phyloP scores from a whole-genome alignment of 37 sponge, comb jelly and placozoan species.

The Beroe forskalii region DNA sequence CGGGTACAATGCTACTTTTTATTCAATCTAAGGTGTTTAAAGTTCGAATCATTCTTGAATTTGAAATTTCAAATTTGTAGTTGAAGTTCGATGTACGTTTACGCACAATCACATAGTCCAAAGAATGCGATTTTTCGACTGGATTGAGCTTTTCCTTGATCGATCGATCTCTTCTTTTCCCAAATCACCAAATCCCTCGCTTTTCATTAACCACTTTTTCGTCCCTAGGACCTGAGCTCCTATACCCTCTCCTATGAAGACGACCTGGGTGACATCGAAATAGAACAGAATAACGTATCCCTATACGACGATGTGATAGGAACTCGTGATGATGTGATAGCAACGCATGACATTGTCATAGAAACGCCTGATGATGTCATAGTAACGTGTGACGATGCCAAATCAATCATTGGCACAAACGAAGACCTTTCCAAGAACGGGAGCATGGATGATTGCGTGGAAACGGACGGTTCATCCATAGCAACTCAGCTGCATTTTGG shows the following conservation, averaged over 20 bases:
- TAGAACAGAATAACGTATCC: not conserved
- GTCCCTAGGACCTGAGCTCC: slow-evolving; percentile 18
- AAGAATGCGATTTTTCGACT: no score
- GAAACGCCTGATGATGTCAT: not conserved
- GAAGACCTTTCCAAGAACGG: not conserved
- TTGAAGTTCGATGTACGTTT: no score
- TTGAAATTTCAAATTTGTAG: no score
- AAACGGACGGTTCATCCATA: slow-evolving; percentile 8
- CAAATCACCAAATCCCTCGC: no score
- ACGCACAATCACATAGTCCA: no score
- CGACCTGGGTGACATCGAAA: slow-evolving; percentile 1
- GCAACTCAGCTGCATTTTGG: slow-evolving; percentile 30
- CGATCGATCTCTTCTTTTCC: no score
- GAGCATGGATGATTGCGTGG: not conserved
- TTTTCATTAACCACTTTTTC: not conserved
- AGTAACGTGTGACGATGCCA: not conserved
- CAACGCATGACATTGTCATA: not conserved
- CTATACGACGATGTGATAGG: slow-evolving; percentile 34
- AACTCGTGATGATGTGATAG: not conserved
- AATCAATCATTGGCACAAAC: not conserved
- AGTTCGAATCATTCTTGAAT: no score
- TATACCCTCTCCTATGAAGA: slow-evolving; percentile 54
- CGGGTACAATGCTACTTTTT: no score
- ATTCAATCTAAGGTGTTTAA: no score
- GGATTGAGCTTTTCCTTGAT: no score